phyloP scores from a whole-genome alignment of 2,888 invertebrate species.

The Charanyca ferruginea region DNA sequence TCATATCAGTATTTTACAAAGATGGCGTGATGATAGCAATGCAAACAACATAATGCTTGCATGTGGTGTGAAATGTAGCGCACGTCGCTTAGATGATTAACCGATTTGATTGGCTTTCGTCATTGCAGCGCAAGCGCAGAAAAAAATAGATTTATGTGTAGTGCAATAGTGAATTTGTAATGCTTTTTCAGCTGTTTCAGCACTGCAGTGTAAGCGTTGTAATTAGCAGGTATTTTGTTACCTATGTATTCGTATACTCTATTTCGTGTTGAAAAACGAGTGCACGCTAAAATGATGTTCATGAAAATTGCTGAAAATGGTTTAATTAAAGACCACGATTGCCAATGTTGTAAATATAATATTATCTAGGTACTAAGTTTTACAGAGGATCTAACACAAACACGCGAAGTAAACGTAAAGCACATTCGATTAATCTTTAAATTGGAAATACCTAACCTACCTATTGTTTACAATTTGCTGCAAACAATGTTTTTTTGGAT shows the following conservation, averaged over 20 bases:
- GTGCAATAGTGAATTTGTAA: constrained; percentile 49
- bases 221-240: constrained; percentile 50
- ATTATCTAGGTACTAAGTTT: not conserved
- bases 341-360: too few species aligned
- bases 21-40: constrained; percentile 31
- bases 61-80: constrained; percentile 54
- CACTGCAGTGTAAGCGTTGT: constrained; percentile 16
- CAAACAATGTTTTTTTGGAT: too few species aligned
- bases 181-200: constrained; percentile 52
- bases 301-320: constrained; percentile 26
- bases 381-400: too few species aligned
- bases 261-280: constrained; percentile 38
- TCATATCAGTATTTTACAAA: not conserved
- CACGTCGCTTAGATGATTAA: constrained; percentile 58
- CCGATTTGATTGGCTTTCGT: constrained; percentile 58
- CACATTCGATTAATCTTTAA: too few species aligned
- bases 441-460: too few species aligned
- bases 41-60: constrained; percentile 40
- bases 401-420: too few species aligned
- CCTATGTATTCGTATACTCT: too few species aligned
- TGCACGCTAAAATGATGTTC: constrained; percentile 26
- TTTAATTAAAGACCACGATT: not conserved
- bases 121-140: constrained; percentile 37
- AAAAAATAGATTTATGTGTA: constrained; percentile 55
- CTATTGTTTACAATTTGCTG: too few species aligned